Evolutionary conservation across 2,797 vertebrate genomes (phyloP).

Genomic region (Cuculus canorus): DNA sequence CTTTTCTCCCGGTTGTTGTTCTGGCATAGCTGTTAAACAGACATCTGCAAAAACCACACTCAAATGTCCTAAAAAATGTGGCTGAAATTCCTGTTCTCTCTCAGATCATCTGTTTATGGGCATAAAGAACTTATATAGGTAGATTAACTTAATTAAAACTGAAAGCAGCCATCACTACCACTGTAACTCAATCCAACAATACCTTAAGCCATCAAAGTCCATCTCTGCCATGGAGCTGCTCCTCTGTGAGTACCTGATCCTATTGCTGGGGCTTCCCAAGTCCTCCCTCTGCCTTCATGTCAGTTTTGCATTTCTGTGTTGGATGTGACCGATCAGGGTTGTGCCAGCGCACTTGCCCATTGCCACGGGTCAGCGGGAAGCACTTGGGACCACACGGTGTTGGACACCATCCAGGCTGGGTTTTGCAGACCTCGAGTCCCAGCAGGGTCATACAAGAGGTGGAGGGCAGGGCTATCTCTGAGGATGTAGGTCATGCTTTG

Average conservation of each 20-base stretch:
- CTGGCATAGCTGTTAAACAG: not conserved
- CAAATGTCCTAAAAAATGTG: not conserved
- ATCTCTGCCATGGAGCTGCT: not conserved
- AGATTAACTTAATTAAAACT: not conserved
- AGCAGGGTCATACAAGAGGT: accelerated
- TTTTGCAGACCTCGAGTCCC: accelerated
- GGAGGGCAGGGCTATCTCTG: not conserved
- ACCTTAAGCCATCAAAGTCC: not conserved
- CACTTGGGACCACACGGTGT: accelerated
- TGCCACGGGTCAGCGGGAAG: accelerated
- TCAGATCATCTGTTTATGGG: not conserved
- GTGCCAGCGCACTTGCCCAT: not conserved
- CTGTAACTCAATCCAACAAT: not conserved
- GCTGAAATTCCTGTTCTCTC: not conserved
- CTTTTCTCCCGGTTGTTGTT: not conserved
- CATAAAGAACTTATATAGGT: conserved; percentile 10
- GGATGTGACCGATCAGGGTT: not conserved
- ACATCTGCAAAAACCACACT: not conserved
- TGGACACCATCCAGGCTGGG: not conserved
- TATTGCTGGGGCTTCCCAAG: not conserved
- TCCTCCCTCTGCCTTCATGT: not conserved
- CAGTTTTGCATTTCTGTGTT: not conserved
- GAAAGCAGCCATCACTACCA: not conserved
- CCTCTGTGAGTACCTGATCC: not conserved
- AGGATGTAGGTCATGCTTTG: not conserved